Evolutionary conservation across 2,888 invertebrate genomes (phyloP).

Genomic region (Eupithecia dodoneata): DNA sequence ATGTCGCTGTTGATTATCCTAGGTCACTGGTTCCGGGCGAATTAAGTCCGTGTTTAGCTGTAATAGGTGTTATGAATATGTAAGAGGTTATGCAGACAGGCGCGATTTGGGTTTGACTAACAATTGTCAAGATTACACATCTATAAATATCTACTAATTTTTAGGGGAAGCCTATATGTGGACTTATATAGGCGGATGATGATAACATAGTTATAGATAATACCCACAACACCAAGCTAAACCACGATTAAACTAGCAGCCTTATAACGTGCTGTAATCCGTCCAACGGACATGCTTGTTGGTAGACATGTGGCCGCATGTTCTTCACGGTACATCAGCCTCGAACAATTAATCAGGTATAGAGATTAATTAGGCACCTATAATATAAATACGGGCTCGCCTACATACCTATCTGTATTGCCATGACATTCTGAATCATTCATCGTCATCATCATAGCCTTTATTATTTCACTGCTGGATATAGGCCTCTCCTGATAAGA

Average conservation of each 20-base stretch:
- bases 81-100: slow-evolving; percentile 6
- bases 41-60: slow-evolving; percentile 19
- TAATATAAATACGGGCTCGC: slow-evolving; percentile 20
- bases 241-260: neutral
- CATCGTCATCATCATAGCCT: neutral
- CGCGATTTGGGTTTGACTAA: neutral
- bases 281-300: slow-evolving; percentile 10
- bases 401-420: slow-evolving; percentile 4
- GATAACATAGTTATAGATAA: neutral
- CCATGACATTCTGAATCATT: neutral
- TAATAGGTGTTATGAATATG: slow-evolving; percentile 11
- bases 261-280: neutral
- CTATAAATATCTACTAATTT: no score
- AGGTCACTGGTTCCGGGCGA: slow-evolving; percentile 24
- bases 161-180: no score
- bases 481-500: neutral
- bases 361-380: slow-evolving; percentile 30
- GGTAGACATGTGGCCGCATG: slow-evolving; percentile 20
- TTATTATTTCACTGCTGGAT: neutral
- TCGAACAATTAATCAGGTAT: slow-evolving; percentile 33
- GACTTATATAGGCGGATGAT: no score
- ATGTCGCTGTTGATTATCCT: slow-evolving; percentile 20
- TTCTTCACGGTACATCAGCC: slow-evolving; percentile 29
- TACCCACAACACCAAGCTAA: neutral
- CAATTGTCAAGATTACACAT: neutral